Evolutionary conservation across 2,113 vertebrate genomes (phyloP).

Genomic region (Gulo gulo): DNA sequence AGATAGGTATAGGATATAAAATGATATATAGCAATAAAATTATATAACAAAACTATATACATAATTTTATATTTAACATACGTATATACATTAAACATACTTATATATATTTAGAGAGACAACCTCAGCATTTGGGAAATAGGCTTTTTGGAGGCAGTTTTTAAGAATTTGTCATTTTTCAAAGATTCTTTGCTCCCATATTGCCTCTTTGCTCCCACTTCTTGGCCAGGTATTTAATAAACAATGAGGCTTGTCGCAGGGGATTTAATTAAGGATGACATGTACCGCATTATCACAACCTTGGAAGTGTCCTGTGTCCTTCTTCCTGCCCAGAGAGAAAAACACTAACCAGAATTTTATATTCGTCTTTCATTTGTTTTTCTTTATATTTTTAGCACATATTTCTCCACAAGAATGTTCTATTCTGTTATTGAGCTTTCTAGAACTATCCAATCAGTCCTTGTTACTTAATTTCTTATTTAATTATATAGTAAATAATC

Average conservation of each 20-base stretch:
- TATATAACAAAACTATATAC: not conserved
- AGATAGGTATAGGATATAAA: not conserved
- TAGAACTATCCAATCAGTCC: not conserved
- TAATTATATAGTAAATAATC: not conserved
- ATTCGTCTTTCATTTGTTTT: not conserved
- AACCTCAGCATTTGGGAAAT: not conserved
- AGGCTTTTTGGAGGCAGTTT: not conserved
- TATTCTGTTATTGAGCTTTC: not conserved
- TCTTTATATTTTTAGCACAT: not conserved
- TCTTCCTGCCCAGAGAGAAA: not conserved
- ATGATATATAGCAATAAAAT: not conserved
- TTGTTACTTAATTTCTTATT: not conserved
- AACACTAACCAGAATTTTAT: not conserved
- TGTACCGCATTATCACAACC: not conserved
- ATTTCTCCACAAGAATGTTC: not conserved
- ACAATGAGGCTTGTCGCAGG: not conserved
- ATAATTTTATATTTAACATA: not conserved
- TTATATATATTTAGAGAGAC: not conserved
- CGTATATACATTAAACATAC: not conserved
- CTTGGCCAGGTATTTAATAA: not conserved
- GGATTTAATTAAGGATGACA: not conserved
- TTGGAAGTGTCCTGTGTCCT: not conserved
- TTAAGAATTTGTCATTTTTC: not conserved
- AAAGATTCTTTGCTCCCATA: not conserved
- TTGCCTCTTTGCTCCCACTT: not conserved